Base-by-base conservation (phyloP, 2,888 invertebrate species). In the Drosophila kuntzei region DNA sequence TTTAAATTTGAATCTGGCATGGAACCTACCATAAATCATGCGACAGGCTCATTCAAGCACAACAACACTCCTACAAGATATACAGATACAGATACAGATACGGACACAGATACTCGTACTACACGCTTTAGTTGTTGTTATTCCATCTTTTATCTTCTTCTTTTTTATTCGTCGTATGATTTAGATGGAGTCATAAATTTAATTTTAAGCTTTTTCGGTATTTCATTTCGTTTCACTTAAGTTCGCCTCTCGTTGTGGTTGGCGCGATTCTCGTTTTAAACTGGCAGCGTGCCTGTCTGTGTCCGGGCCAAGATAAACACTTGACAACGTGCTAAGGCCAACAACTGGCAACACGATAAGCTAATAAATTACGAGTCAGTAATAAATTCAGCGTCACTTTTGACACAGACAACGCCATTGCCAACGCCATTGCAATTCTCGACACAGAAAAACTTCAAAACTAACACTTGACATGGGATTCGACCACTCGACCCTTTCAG, bases 111-210 rank as follows among this genome's bases (percentile, higher is more conserved):
- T 67, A 55, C 41, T 39, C 29, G 44, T 76, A 62, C 59, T 80
- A 36, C 50, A 25, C 16, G 53, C 37, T 44, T 32, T 65, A 67
- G 71, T 62, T 81, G 71, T 47, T 66, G 51, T 67, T 70, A 18
- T 70, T 47, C 51, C 49, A 51, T 61, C 68, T 73, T 64, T 37
- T 58, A 47, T 66, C 39, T 51, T 47, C 20, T 47, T 65, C 32
- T 50, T 60, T 53, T 75, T 62, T 55, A 65, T 80, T 76, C 58
- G 73, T 78, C 80, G 69, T 71, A 82, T 90, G 90, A 90, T 90
- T 90, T 90, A 90, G 90, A 63, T 83, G 88, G 74, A 86, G 85
- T 60, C 86, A 86, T 90, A 90, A 89, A 90, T 90, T 87, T 61
- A 70, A 44, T 81, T 79, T 83, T 85, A 78, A 89, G 83, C 79